A percentile compares a stretch with the other conserved stretches of the same genome.
Evolutionary conservation across 1,140 invertebrate genomes (phyloP).

Genomic region (Penaeus indicus): DNA sequence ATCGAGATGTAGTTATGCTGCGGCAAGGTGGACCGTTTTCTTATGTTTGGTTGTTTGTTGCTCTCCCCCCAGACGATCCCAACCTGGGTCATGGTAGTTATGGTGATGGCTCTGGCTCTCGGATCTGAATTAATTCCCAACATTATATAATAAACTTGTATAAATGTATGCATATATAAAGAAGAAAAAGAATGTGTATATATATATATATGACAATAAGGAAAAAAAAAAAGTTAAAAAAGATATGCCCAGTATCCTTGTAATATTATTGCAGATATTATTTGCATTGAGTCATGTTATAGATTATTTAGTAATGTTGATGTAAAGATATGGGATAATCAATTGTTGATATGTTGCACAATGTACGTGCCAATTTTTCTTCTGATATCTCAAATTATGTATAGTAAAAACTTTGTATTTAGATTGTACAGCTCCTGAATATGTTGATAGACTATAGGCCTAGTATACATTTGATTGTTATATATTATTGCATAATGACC

Average conservation of each 20-base stretch:
- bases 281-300: no score
- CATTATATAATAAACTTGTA: constrained; percentile 28
- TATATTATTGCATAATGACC: constrained; percentile 9
- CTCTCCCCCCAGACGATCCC: constrained; percentile 55
- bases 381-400: not conserved
- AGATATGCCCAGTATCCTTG: not conserved
- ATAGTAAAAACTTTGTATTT: not conserved
- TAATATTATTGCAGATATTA: no score
- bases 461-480: constrained; percentile 17
- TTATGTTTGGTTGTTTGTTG: constrained; percentile 57
- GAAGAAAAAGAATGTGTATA: not conserved
- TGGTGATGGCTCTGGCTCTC: constrained; percentile 57
- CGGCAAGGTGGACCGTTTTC: constrained; percentile 49
- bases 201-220: constrained; percentile 5
- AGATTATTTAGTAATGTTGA: no score
- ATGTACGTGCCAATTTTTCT: constrained; percentile 11
- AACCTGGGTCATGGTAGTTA: constrained; percentile 59
- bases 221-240: not conserved
- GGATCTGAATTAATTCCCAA: constrained; percentile 48
- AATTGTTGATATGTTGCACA: not conserved
- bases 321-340: no score
- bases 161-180: constrained; percentile 2
- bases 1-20: constrained; percentile 19
- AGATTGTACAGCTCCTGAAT: constrained; percentile 28
- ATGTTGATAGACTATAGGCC: constrained; percentile 9